These are phyloP conservation scores for Drosophila pegasa DNA, from an alignment of 2,888 invertebrate genomes.

Conservation along the genomic window DNA sequence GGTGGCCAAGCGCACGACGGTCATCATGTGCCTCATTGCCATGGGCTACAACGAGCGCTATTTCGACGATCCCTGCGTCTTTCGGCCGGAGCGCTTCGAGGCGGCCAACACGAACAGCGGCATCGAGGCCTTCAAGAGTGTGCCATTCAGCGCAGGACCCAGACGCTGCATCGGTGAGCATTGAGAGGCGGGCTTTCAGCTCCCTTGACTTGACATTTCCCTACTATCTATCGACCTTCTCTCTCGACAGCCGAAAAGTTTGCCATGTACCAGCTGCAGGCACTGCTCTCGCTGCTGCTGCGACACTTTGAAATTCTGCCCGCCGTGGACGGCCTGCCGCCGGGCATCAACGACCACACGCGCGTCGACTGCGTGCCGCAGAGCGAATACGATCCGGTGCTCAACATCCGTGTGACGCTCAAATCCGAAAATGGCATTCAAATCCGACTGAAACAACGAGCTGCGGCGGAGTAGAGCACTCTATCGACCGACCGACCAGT, in stretches of 20 bases:
- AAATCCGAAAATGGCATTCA: conserved; percentile 85
- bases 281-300: conserved; percentile 85
- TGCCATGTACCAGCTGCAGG: conserved; percentile 86
- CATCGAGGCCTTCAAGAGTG: conserved; percentile 85
- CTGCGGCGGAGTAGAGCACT: background rate
- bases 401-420: conserved; percentile 85
- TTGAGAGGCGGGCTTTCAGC: no score
- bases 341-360: conserved; percentile 78
- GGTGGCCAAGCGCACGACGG: conserved; percentile 79
- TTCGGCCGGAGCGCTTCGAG: conserved; percentile 85
- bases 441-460: conserved; percentile 80
- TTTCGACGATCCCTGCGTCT: conserved; percentile 75
- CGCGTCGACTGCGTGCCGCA: conserved; percentile 70
- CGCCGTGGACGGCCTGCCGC: conserved; percentile 60
- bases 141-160: conserved; percentile 88
- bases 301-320: conserved; percentile 85
- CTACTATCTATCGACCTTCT: no score
- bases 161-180: conserved; percentile 85
- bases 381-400: conserved; percentile 81
- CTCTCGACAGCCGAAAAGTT: conserved; percentile 83
- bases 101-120: conserved; percentile 30
- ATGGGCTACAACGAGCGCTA: conserved; percentile 82
- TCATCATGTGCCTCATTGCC: conserved; percentile 79
- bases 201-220: background rate
- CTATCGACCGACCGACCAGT: background rate